Evolutionary conservation across 2,797 vertebrate genomes (phyloP), one percentile per base, ranked within the genome.

Genomic region (Pteropus rufus): DNA sequence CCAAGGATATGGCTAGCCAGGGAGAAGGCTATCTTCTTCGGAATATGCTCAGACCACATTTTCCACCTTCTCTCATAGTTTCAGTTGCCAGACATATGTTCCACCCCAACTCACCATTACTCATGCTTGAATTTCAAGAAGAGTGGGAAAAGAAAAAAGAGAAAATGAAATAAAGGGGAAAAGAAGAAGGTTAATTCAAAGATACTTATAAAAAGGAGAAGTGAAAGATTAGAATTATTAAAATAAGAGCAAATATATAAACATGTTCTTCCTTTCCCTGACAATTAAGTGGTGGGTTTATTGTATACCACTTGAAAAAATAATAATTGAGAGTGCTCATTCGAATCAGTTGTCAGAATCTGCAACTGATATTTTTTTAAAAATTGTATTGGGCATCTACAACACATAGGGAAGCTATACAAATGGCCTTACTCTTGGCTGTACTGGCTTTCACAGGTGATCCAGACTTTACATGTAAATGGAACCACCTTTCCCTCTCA

Each of bases 331-430:
- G 26, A 81, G 4, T 2, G 10, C 2, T 58, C 6, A 11, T 16
- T 89, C 24, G 31, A 72, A 76, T 91, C 14, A 26, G 16, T 21
- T 46, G 34, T 49, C 64, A 58, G 12, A 65, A 44, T 34, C 19
- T 60, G 31, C 41, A 85, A 24, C 10, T 69, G 12, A 77, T 19
- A 54, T 41, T 23, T n/a, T 2, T 41, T 72, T 9, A 23, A 72
- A 56, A 2, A 16, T 31, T 26, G 29, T 9, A 9, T 29, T 21
- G 5, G 2, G 34, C 4, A 34, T 36, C 8, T 34, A 16, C 2
- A 34, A 5, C 19, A 9, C 2, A 4, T 0, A 24, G 10, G 3
- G 18, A 36, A 73, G 14, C 6, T 11, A 0, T 1, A 21, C 0
- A 31, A 1, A 3, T 2, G 34, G 9, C 5, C 67, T 29, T 69